Evolutionary conservation across 1,140 invertebrate species (phyloP).

Genomic region (Lepidotrigona ventralis): DNA sequence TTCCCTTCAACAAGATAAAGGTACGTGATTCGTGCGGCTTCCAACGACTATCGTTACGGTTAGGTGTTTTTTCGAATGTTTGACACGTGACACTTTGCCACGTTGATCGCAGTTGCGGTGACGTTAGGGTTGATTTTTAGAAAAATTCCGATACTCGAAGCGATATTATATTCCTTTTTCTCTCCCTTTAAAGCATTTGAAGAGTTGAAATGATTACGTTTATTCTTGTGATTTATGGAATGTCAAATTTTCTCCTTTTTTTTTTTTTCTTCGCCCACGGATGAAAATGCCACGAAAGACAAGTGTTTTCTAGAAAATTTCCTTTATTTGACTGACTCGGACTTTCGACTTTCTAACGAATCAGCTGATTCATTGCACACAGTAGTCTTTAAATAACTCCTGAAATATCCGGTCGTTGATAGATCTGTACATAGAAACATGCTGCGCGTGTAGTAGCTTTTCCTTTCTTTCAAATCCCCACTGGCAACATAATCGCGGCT

Average conservation of each 20-base stretch:
- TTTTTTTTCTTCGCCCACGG: background rate
- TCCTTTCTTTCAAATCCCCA: too few relatives aligned
- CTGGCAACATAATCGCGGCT: too few relatives aligned
- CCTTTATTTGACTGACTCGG: background rate
- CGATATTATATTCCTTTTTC: background rate
- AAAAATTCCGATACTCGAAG: background rate
- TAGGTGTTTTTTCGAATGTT: background rate
- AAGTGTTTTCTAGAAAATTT: background rate
- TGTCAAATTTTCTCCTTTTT: too few relatives aligned
- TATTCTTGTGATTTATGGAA: background rate
- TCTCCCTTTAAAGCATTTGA: too few relatives aligned
- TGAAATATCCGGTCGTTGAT: background rate
- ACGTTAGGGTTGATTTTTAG: background rate
- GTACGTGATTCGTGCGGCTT: background rate
- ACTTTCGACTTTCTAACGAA: background rate
- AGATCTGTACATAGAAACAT: background rate
- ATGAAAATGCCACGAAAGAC: background rate
- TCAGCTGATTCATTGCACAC: background rate
- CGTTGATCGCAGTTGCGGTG: background rate
- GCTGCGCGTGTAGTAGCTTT: too few relatives aligned
- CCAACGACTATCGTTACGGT: background rate
- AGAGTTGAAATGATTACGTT: too few relatives aligned
- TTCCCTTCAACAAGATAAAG: conserved; percentile 45
- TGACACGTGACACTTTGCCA: background rate
- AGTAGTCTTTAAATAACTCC: background rate